Evolutionary conservation across 2,797 vertebrate species (phyloP).

Genomic region (Graptemys geographica): DNA sequence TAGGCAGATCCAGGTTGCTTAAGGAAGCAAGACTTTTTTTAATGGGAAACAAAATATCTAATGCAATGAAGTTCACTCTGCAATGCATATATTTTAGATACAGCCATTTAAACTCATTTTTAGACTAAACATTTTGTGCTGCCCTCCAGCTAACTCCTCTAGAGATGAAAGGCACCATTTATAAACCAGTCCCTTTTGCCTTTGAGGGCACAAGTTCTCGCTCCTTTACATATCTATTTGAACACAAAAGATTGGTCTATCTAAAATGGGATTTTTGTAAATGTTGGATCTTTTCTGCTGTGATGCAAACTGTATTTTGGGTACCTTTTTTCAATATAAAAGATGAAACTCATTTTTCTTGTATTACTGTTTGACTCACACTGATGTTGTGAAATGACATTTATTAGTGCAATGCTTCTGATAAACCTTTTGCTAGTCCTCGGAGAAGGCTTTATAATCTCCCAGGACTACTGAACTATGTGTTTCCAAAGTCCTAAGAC

Average conservation of each 20-base stretch:
- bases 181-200: conserved; percentile 30
- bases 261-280: not conserved
- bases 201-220: conserved; percentile 33
- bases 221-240: not conserved
- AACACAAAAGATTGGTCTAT: conserved; percentile 6
- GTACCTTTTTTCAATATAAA: not conserved
- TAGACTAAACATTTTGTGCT: conserved; percentile 51
- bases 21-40: not conserved
- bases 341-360: not conserved
- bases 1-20: conserved; percentile 22
- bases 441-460: conserved; percentile 42
- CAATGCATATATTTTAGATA: conserved; percentile 44
- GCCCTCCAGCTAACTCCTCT: conserved; percentile 42
- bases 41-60: not conserved
- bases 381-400: not conserved
- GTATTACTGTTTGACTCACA: not conserved
- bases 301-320: not conserved
- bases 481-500: not conserved
- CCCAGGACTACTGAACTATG: conserved; percentile 4
- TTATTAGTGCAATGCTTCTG: conserved; percentile 15
- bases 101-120: conserved; percentile 51
- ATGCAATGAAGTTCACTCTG: conserved; percentile 24
- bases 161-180: conserved; percentile 52
- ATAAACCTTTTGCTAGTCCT: conserved; percentile 16
- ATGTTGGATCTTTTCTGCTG: not conserved